Evolutionary conservation across 2,797 vertebrate species (phyloP), one percentile per base, ranked within the genome.

Genomic region (Coreius guichenoti): DNA sequence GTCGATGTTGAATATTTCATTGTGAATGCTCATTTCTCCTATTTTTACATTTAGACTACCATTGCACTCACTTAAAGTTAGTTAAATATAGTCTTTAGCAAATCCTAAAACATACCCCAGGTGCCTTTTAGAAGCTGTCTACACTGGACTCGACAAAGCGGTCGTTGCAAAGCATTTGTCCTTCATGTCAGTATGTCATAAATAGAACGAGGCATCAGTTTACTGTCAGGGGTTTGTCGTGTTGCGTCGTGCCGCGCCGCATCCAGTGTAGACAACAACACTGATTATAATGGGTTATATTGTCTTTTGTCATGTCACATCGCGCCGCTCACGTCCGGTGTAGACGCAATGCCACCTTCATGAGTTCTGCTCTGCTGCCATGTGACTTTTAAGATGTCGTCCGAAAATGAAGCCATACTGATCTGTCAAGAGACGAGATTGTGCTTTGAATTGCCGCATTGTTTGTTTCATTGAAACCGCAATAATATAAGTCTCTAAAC

Each of bases 401-500:
- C 86, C 80, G 79, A 84, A 86, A 82, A 89, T 90, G 79, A 86
- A 82, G 68, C 49, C 72, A 72, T 70, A 68, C 49, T 81, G 51
- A 82, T 80, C 88, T 83, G 75, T 81, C 56, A 72, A 88, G 74
- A 84, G 69, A 43, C 3, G 39, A 86, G 81, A 86, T 87, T 86
- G 76, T 79, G 82, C 70, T 87, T 84, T 51, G 79, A 90, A 87
- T 80, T 72, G 29, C 78, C 49, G 63, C 78, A 70, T 85, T 90
- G 87, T 88, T 88, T 82, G 81, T 87, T 87, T 87, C 61, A 49
- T 80, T 65, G 80, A 39, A 76, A 61, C 68, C 33, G 54, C 81
- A 86, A 86, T 88, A 85, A 82, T 78, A 82, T 84, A 61, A 29
- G 84, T 70, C 65, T 89, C 51, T 68, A 63, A 89, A 90, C 47